Evolutionary conservation across 2,113 vertebrate species (phyloP).

Genomic region (Lota lota): DNA sequence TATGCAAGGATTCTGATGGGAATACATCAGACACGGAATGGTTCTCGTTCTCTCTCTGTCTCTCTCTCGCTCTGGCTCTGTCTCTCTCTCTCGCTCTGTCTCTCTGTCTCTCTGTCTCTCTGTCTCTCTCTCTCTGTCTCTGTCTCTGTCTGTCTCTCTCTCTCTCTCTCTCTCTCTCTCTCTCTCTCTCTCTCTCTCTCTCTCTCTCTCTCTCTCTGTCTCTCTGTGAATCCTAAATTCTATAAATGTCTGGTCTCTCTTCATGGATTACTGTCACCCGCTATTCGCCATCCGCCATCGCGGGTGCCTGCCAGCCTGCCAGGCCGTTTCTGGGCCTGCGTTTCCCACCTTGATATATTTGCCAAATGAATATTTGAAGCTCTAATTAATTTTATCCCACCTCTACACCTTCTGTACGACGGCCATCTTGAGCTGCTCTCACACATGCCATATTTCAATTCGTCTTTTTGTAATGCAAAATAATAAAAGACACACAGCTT

Average conservation of each 20-base stretch:
- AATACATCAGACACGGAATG: too few relatives aligned
- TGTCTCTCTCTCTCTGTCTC: not conserved
- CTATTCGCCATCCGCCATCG: conserved; percentile 68
- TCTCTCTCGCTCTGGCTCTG: not conserved
- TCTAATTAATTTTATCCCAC: conserved; percentile 82
- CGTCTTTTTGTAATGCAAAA: conserved; percentile 29
- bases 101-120: not conserved
- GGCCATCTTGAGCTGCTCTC: conserved; percentile 70
- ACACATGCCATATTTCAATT: conserved; percentile 61
- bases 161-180: not conserved
- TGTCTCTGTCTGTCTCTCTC: not conserved
- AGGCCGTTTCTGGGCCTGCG: conserved; percentile 76
- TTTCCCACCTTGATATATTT: conserved; percentile 81
- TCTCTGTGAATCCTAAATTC: conserved; percentile 57
- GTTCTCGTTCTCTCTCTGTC: not conserved
- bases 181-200: not conserved
- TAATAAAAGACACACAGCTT: conserved; percentile 38
- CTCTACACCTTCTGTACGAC: conserved; percentile 75
- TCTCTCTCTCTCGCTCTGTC: not conserved
- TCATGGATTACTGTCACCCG: conserved; percentile 74
- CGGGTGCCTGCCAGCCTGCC: conserved; percentile 70
- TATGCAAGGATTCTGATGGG: too few relatives aligned
- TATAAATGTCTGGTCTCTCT: conserved; percentile 71
- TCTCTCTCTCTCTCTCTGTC: not conserved
- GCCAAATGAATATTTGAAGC: conserved; percentile 81